Base-by-base conservation (phyloP, 2,113 vertebrate genomes). In the Misgurnus mizolepis region DNA sequence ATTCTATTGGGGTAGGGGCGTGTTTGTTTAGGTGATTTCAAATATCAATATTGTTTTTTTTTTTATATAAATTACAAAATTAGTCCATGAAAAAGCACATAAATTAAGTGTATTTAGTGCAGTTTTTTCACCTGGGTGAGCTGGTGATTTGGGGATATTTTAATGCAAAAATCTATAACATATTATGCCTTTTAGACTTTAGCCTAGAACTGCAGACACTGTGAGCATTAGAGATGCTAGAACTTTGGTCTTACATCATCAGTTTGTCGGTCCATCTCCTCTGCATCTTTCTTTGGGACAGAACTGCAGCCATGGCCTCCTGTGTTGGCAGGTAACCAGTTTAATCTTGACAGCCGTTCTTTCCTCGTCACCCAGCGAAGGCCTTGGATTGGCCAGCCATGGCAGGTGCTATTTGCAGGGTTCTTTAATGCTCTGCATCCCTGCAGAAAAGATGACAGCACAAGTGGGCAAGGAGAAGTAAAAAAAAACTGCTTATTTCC, bases 331-430 rank as follows among this genome's bases (percentile, higher is more conserved):
- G 88, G 89, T 75, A 87, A 88, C 77, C 90, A 81, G 86, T 86
- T 89, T 83, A 89, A 86, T 39, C 73, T 71, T 40, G 66, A 88
- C 74, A 88, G 85, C 70, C 55, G 61, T 81, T 91, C 90, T 80
- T 90, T 94, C 79, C 86, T 90, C 58, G 81, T 89, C 66, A 84
- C 84, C 92, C 93, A 91, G 83, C 80, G 86, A 82, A 93, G 86
- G 75, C 88, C 83, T 61, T 90, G 87, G 50, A 86, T 70, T 73
- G 84, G 87, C 93, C 94, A 92, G 83, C 84, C 89, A 66, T 89
- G 90, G 81, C 86, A 81, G 76, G 84, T 79, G 71, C 88, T 83
- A 84, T 87, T 89, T 81, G 87, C 85, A 76, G 86, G 90, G 87
- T 88, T 87, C 80, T 91, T 93, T 81, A 81, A 86, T 18, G 87